Evolutionary conservation across 2,797 vertebrate species (phyloP), one percentile per base, ranked within the genome.

Genomic region (Spinibarbus caldwelli): DNA sequence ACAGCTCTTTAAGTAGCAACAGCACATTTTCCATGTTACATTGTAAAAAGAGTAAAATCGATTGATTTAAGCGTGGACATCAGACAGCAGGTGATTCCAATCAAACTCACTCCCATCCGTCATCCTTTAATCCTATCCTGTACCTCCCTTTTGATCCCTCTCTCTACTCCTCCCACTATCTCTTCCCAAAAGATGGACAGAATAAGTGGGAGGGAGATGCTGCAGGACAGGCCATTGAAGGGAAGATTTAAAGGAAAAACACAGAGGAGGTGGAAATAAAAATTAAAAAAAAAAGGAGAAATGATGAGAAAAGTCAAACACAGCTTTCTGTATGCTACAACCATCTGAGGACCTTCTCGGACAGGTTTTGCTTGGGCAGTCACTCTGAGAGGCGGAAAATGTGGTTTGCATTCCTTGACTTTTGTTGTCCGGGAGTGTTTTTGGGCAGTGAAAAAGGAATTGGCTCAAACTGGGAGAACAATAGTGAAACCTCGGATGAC

Each of bases 401-500:
- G 91, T 91, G 94, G 94, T 95, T 95, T 93, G 96, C 95, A 96
- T 97, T 97, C 96, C 97, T 96, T 92, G 93, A 95, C 94, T 96
- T 96, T 96, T 97, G 96, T 96, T 94, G 95, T 96, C 92, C 91
- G 94, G 94, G 94, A 94, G 95, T 93, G 95, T 95, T 95, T n/a
- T 94, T 86, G 81, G 87, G 89, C 75, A 94, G 94, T 96, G 96
- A 97, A 94, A 93, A 92, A 91, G 91, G 84, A 94, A 96, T 93
- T 94, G 95, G 94, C 91, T 96, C 96, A 93, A 92, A 96, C 96
- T 34, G 93, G 89, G 90, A 89, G 94, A 88, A 98, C 97, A 98
- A 98, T 97, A 91, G 94, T 80, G 17, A 92, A 94, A 95, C 96
- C 96, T 97, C 96, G 96, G 96, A 96, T 90, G 96, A 96, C 97